Conservation (phyloP, 2,797 vertebrate genomes). For the Notolabrus celidotus region DNA sequence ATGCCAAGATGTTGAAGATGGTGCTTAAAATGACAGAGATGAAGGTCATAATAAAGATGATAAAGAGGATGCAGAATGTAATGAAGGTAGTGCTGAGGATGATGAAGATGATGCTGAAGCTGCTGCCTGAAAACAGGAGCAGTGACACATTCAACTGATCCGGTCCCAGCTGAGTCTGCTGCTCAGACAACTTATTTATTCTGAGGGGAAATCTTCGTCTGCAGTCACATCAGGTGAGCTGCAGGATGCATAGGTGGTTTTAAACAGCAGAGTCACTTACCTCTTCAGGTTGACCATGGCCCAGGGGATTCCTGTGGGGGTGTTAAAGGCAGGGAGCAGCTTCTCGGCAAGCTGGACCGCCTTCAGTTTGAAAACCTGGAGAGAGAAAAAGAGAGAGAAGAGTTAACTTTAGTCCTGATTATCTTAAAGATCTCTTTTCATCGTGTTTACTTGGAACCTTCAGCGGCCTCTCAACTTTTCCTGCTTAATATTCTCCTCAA, state of each 20-base stretch:
- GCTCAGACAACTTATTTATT: background rate
- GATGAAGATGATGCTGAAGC: no score
- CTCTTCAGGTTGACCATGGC: slow-evolving; percentile 99
- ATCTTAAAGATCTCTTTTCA: background rate
- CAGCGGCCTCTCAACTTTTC: background rate
- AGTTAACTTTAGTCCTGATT: slow-evolving; percentile 9
- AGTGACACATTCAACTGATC: background rate
- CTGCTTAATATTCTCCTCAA: slow-evolving; percentile 28
- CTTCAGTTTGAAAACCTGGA: slow-evolving; percentile 96
- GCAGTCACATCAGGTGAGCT: background rate
- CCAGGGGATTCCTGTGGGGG: slow-evolving; percentile 98
- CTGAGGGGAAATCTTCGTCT: slow-evolving; percentile 5
- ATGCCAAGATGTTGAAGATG: no score
- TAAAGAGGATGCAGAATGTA: no score
- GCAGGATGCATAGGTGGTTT: background rate
- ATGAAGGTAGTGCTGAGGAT: no score
- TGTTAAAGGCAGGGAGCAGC: slow-evolving; percentile 98
- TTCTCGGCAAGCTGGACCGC: slow-evolving; percentile 97
- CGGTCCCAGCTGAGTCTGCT: background rate
- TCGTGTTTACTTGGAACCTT: background rate
- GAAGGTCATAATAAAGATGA: no score
- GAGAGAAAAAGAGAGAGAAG: slow-evolving; percentile 34
- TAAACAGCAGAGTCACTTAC: slow-evolving; percentile 74
- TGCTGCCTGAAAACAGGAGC: no score
- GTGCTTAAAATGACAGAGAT: no score